Evolutionary conservation across 2,888 invertebrate species (phyloP), one percentile per base, ranked within the genome.

Genomic region (Caenorhabditis angaria): DNA sequence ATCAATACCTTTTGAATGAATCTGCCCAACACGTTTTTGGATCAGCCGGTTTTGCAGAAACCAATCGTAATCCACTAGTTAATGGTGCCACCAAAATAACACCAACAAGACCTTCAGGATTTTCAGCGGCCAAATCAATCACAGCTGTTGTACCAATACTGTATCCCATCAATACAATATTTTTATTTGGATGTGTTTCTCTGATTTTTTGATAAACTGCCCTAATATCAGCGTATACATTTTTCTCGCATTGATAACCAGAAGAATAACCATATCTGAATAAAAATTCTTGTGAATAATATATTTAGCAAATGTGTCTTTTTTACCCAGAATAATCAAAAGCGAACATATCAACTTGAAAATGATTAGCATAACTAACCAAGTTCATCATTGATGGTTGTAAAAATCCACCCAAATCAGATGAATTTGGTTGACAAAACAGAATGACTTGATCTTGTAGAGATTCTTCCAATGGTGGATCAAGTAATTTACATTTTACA

Each of bases 391-490:
- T 54, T 24, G 58, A 57, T 32, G 82, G 82, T 55, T 81, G 78
- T 29, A 82, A 61, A 29, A 78, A 76, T 10, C 68, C 66, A 3
- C 84, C 83, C 6, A 84, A 66, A 59, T 84, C 83, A 41, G 83
- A 80, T 8, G 78, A 79, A 62, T 84, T 84, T 5, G 83, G 81
- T 65, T 84, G 83, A n/a, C 80, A 78, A 71, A 83, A 83, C 22
- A 84, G 65, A 14, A 83, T 70, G 2, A 82, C 82, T 81, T 83
- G 70, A 28, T 75, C 63, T 0, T 47, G n/a, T n/a, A 75, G 55
- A 0, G 55, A 51, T 10, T 54, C 24, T 58, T 59, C 35, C 12
- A 2, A 56, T 18, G 68, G 59, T 28, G 55, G 48, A 22, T 10
- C 51, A 18, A 53, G 32, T n/a, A 68, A 65, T 12, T 32, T 24